phyloP scores from a whole-genome alignment of 2,888 invertebrate genomes.

The Scaptomyza flava region DNA sequence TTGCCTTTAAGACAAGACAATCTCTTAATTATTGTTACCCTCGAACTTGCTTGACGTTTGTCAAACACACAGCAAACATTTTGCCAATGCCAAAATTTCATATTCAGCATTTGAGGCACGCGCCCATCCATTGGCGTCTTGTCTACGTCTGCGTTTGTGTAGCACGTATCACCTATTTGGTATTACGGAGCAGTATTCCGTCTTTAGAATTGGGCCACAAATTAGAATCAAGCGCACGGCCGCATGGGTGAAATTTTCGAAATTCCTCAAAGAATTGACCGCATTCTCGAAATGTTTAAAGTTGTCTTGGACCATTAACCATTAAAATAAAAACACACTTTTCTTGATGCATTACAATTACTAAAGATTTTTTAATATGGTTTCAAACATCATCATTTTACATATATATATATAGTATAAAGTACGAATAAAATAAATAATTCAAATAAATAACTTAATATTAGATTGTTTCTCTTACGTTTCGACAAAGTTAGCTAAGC shows the following conservation, averaged over 20 bases:
- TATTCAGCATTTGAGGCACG: slow-evolving; percentile 51
- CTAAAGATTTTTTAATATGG: slow-evolving; percentile 46
- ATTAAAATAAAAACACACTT: not conserved
- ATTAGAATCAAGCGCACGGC: slow-evolving; percentile 68
- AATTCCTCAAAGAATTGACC: slow-evolving; percentile 68
- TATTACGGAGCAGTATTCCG: slow-evolving; percentile 61
- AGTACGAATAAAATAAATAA: slow-evolving; percentile 65
- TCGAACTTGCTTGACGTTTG: slow-evolving; percentile 57
- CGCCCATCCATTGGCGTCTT: slow-evolving; percentile 28
- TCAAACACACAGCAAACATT: slow-evolving; percentile 61
- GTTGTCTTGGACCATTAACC: slow-evolving; percentile 20
- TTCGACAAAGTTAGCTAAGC: slow-evolving; percentile 31
- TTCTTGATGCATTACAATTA: slow-evolving; percentile 9
- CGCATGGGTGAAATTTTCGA: slow-evolving; percentile 60
- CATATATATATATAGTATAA: slow-evolving; percentile 17
- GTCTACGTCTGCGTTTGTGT: not conserved
- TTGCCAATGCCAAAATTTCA: slow-evolving; percentile 14
- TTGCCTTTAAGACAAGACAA: slow-evolving; percentile 5
- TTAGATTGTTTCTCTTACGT: slow-evolving; percentile 41
- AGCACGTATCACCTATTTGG: slow-evolving; percentile 66
- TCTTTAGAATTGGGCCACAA: slow-evolving; percentile 62
- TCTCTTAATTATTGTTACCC: slow-evolving; percentile 27
- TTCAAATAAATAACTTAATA: slow-evolving; percentile 68
- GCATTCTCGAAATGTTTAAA: slow-evolving; percentile 53
- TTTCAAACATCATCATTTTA: slow-evolving; percentile 22